A percentile compares a stretch with the other conserved stretches of the same genome.
phyloP scores from a whole-genome alignment of 2,888 invertebrate genomes.

The Agrotis ipsilon region DNA sequence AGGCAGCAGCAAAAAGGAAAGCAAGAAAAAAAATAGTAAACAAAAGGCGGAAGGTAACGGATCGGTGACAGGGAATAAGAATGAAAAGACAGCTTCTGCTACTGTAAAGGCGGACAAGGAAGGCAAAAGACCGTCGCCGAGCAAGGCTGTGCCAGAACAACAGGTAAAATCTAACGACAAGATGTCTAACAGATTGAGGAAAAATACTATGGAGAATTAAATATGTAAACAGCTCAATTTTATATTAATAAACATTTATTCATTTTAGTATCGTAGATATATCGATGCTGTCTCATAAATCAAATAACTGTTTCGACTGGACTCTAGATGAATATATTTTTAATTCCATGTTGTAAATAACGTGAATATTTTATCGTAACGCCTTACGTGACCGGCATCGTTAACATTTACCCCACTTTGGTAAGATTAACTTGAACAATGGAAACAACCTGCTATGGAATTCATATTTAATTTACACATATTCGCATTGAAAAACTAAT shows the following conservation, averaged over 20 bases:
- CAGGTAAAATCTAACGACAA: conserved; percentile 74
- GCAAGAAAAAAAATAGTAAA: conserved; percentile 92
- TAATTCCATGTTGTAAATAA: conserved; percentile 45
- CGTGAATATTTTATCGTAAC: conserved; percentile 53
- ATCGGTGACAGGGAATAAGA: conserved; percentile 88
- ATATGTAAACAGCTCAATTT: conserved; percentile 46
- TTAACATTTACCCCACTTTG: conserved; percentile 66
- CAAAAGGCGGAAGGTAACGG: conserved; percentile 90
- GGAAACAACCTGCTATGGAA: conserved; percentile 71
- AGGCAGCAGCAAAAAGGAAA: conserved; percentile 91
- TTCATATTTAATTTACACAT: conserved; percentile 78
- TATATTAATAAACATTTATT: conserved; percentile 36
- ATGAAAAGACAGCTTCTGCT: conserved; percentile 76
- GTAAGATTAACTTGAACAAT: conserved; percentile 72
- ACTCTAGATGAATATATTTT: conserved; percentile 41
- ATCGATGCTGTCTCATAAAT: conserved; percentile 15
- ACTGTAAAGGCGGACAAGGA: conserved; percentile 82
- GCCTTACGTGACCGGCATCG: conserved; percentile 71
- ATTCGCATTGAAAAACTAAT: conserved; percentile 81
- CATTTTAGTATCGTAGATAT: conserved; percentile 5
- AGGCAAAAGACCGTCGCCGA: conserved; percentile 75
- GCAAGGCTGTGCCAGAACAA: conserved; percentile 78
- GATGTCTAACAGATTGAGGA: conserved; percentile 41
- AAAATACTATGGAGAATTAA: conserved; percentile 39
- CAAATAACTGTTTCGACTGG: conserved; percentile 40